phyloP scores from a whole-genome alignment of 2,888 invertebrate genomes.

The Steromphala cineraria region DNA sequence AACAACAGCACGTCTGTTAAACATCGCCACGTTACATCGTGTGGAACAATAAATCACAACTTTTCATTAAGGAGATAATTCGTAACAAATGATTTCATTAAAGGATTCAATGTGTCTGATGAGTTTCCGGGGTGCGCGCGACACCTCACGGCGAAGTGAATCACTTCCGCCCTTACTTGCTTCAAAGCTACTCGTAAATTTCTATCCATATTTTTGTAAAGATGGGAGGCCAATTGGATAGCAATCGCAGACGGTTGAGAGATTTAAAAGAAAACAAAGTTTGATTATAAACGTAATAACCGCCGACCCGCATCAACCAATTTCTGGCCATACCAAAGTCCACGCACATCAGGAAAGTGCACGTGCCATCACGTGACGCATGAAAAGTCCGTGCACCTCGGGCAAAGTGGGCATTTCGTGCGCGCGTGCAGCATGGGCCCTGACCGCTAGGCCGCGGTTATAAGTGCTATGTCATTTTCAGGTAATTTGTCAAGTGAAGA shows the following conservation, averaged over 20 bases:
- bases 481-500: neutral
- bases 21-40: neutral
- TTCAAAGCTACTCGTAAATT: neutral
- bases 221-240: slow-evolving; percentile 2
- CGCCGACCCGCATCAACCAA: neutral
- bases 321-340: neutral
- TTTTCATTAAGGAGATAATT: neutral
- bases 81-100: neutral
- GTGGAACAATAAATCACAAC: neutral
- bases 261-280: neutral
- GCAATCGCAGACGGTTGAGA: neutral
- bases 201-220: neutral
- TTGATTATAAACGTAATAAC: neutral
- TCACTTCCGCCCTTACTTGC: neutral
- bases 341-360: neutral
- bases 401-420: neutral
- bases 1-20: too few relatives aligned
- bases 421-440: neutral
- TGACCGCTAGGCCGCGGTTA: slow-evolving; percentile 2
- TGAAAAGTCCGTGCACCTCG: slow-evolving; percentile 2
- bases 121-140: neutral
- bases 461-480: slow-evolving; percentile 8
- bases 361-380: slow-evolving; percentile 2
- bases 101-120: neutral
- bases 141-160: slow-evolving; percentile 1